Percentiles rank a stretch among this genome's conserved stretches.
Conservation (phyloP, 1,140 invertebrate species). For the Apocrypta bakeri region DNA sequence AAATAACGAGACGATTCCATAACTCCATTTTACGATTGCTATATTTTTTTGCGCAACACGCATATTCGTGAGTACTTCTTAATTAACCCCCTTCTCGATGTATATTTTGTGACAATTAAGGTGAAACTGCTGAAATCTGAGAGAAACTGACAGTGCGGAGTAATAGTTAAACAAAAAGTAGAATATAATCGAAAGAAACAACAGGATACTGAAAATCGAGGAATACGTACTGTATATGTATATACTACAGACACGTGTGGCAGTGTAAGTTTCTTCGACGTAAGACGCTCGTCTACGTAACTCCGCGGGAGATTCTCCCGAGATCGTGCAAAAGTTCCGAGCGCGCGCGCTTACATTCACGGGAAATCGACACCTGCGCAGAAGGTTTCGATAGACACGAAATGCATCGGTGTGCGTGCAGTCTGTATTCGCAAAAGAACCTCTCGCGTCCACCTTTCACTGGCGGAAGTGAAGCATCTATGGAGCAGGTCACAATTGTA, state of each 20-base stretch:
- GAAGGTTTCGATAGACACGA: constrained; percentile 44
- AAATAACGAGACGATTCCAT: neutral
- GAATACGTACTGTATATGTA: constrained; percentile 22
- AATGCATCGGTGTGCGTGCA: constrained; percentile 45
- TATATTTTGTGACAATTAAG: neutral
- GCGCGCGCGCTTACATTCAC: neutral
- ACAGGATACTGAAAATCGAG: neutral
- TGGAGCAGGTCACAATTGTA: constrained; percentile 62
- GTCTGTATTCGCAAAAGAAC: neutral
- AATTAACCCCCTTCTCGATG: neutral
- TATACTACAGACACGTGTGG: constrained; percentile 30
- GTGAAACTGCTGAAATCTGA: neutral
- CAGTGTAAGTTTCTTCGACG: constrained; percentile 20
- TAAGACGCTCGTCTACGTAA: constrained; percentile 27
- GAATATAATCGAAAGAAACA: neutral
- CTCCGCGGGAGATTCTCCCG: constrained; percentile 42
- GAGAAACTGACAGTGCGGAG: neutral
- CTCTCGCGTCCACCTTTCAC: constrained; percentile 67
- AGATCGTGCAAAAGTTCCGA: constrained; percentile 11
- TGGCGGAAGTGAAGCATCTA: constrained; percentile 68
- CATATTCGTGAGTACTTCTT: neutral
- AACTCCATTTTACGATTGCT: neutral
- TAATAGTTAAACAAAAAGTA: neutral
- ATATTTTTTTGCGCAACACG: neutral
- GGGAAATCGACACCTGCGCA: constrained; percentile 27